Base-by-base conservation (phyloP, 2,797 vertebrate species). In the Enteromius argenteus region DNA sequence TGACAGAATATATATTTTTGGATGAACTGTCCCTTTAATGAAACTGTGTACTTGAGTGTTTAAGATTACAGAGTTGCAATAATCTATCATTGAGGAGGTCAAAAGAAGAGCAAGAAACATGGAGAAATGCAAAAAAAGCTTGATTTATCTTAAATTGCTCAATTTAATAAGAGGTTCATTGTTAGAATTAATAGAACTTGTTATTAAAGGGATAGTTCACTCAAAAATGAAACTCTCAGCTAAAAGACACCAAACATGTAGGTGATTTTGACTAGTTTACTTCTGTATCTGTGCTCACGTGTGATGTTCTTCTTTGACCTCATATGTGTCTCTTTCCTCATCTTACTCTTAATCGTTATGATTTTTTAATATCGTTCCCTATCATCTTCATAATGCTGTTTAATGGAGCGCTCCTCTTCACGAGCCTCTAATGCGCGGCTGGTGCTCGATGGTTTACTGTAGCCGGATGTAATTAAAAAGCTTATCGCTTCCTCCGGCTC, bases 381-480 rank as follows among this genome's bases (percentile, higher is more conserved):
- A 79, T 5, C 23, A 56, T 69, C 17, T 66, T 39, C 30, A 14
- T 51, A 67, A 51, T 51, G 30, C 62, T 66, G 77, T 72, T 71
- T 32, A 60, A 72, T 60, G 67, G 51, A n/a, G 23, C 51, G 3
- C 42, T 39, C 58, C 46, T 49, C 39, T 23, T 53, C 39, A 3
- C 37, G 1, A 11, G 10, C 17, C 11, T 32, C 17, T 81, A 81
- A 73, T 62, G 30, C 39, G 21, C 1, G 32, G 15, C 27, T 27
- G n/a, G 15, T 42, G 44, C 11, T 35, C 9, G 3, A 32, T 60
- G 19, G 42, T 83, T 75, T 67, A 53, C 81, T 53, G n/a, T 67
- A 21, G 60, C 60, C 67, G 60, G 32, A 51, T 83, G 72, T 75
- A 75, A 83, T 83, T 66, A 83, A 67, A 73, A 37, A 42, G 51